Conservation (phyloP, 2,888 invertebrate genomes). For the Zeuzera pyrina region DNA sequence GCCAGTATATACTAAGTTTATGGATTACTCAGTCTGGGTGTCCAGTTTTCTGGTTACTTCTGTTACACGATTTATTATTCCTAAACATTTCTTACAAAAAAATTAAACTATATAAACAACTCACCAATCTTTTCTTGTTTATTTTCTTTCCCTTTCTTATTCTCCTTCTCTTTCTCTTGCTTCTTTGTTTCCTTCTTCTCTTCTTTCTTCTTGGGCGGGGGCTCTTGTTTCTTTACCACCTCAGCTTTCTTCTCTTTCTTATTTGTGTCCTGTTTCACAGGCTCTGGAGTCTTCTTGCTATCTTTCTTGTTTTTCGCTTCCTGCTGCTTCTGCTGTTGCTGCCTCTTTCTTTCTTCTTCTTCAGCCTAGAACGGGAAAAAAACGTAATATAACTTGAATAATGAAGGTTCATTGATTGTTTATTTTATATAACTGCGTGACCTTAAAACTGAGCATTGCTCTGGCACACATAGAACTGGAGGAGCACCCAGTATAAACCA, state of each 20-base stretch:
- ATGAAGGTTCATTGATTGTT: too few relatives aligned
- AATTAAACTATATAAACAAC: constrained; percentile 15
- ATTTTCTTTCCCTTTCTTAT: constrained; percentile 31
- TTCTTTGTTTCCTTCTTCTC: constrained; percentile 26
- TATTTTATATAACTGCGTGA: too few relatives aligned
- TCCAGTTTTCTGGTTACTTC: too few relatives aligned
- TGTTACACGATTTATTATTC: not conserved
- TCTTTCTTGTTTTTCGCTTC: constrained; percentile 29
- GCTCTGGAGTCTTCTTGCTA: constrained; percentile 1
- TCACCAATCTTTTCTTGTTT: constrained; percentile 47
- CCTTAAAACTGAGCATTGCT: too few relatives aligned
- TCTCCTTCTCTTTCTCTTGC: constrained; percentile 11
- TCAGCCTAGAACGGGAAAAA: constrained; percentile 29
- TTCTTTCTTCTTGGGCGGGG: constrained; percentile 20
- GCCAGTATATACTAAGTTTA: too few relatives aligned
- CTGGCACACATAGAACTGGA: too few relatives aligned
- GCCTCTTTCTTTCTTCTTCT: constrained; percentile 37
- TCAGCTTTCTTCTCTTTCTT: constrained; percentile 24
- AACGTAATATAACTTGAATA: not conserved
- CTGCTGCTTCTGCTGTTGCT: constrained; percentile 17
- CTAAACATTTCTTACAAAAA: not conserved
- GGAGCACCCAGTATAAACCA: too few relatives aligned
- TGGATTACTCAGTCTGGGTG: too few relatives aligned
- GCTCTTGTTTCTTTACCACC: constrained; percentile 22
- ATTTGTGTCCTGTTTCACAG: not conserved